Evolutionary conservation across 2,797 vertebrate species (phyloP), one percentile per base, ranked within the genome.

Genomic region (Luscinia luscinia): DNA sequence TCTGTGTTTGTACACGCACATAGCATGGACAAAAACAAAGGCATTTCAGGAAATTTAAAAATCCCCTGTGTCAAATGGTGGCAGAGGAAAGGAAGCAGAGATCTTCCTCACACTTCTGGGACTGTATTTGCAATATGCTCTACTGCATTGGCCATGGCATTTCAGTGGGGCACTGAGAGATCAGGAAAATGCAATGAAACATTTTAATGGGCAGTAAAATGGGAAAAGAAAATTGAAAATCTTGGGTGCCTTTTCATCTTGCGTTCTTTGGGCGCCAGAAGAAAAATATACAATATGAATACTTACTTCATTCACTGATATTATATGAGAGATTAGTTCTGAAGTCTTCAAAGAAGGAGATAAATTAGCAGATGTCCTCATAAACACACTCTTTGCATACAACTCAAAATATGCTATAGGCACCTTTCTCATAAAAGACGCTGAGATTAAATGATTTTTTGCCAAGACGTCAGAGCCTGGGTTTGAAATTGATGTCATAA

Each of bases 11-110:
- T 9, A 18, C 27, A 11, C 9, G 38, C 76, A 19, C 63, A 32
- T 22, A 82, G 46, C 55, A 2, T 81, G 76, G 69, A 30, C 66
- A 90, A 82, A 96, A 96, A 23, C 87, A 90, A 51, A 80, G 34
- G 14, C n/a, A 19, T 70, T 73, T 55, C n/a, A 49, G 45, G 48
- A 72, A 69, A 45, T 85, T 79, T 64, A 16, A 26, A 6, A 18
- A 66, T 18, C 19, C 19, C 22, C 15, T 23, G 5, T 84, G 23
- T 45, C 32, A n/a, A 45, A n/a, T 43, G 12, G 12, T 57, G 23
- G 58, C 54, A 58, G 46, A 86, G 26, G 41, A 77, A 64, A 21
- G 17, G 11, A 19, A 38, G 46, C 1, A 0, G 1, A 78, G 32
- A 27, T 70, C 34, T 69, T 76, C 46, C 27, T 94, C 63, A 13